Evolutionary conservation across 2,797 vertebrate species (phyloP).

Genomic region (Molossus alvarezi): DNA sequence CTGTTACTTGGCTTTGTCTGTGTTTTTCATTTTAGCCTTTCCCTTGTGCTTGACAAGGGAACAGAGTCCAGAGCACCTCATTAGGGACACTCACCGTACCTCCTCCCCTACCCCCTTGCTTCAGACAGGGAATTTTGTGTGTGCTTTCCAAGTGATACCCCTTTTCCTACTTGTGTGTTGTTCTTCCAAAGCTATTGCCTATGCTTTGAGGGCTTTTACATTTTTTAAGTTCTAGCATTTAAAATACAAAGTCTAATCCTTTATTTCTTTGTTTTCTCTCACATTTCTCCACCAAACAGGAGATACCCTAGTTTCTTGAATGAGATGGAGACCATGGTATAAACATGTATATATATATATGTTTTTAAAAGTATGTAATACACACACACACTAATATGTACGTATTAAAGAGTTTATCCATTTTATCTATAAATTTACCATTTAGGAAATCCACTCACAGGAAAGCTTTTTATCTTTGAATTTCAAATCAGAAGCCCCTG

Average conservation of each 20-base stretch:
- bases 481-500: neutral
- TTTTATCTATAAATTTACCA: neutral
- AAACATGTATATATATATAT: neutral
- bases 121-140: neutral
- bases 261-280: conserved; percentile 21
- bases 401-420: neutral
- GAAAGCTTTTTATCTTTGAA: conserved; percentile 38
- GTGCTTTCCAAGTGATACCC: neutral
- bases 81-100: rapidly evolving
- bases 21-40: neutral
- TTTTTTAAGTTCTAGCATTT: neutral
- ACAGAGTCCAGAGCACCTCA: too few relatives aligned
- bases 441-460: neutral
- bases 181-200: conserved; percentile 19
- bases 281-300: neutral
- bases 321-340: neutral
- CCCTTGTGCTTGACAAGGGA: neutral
- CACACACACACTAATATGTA: neutral
- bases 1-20: neutral
- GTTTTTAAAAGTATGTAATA: neutral
- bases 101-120: neutral
- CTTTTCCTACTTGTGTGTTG: neutral
- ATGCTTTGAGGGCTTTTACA: neutral
- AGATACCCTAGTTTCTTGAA: neutral
- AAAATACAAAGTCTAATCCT: neutral